phyloP scores from a whole-genome alignment of 1,140 invertebrate species.

The Orius laevigatus region DNA sequence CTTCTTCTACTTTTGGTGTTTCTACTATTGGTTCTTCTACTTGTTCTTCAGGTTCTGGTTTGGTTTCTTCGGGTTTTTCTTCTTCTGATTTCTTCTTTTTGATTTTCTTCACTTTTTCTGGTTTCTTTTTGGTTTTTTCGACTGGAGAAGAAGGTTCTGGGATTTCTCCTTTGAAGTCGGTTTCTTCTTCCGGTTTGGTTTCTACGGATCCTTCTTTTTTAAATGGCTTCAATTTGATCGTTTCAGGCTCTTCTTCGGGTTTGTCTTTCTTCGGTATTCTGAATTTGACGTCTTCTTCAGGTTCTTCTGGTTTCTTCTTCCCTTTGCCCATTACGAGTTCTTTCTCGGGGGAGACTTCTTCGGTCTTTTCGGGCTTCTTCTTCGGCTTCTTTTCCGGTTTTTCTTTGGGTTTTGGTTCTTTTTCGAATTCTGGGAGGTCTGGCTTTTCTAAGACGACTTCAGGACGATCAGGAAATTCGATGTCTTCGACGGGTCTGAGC shows the following conservation, averaged over 20 bases:
- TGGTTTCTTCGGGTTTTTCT: constrained; percentile 9
- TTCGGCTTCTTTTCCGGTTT: constrained; percentile 22
- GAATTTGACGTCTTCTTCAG: constrained; percentile 27
- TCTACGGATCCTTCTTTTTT: constrained; percentile 16
- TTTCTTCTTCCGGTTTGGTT: constrained; percentile 17
- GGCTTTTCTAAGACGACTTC: background rate
- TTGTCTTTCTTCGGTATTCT: constrained; percentile 28
- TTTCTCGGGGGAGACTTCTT: constrained; percentile 23
- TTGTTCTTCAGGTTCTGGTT: background rate
- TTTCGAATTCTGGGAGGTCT: background rate
- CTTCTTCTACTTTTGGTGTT: background rate
- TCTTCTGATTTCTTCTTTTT: constrained; percentile 12
- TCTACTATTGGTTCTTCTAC: background rate
- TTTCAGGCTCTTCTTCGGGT: constrained; percentile 22
- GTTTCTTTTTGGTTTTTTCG: background rate
- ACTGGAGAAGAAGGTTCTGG: constrained; percentile 15
- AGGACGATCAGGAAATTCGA: constrained; percentile 20
- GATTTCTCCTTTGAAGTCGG: constrained; percentile 10
- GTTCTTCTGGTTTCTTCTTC: constrained; percentile 24
- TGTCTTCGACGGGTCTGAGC: constrained; percentile 20
- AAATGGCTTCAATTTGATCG: constrained; percentile 21
- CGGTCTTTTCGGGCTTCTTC: constrained; percentile 16
- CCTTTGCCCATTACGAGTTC: constrained; percentile 26
- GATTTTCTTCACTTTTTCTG: constrained; percentile 9
- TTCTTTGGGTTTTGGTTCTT: constrained; percentile 11